Evolutionary conservation across 2,888 invertebrate species (phyloP).

Genomic region (Rhagium mordax): DNA sequence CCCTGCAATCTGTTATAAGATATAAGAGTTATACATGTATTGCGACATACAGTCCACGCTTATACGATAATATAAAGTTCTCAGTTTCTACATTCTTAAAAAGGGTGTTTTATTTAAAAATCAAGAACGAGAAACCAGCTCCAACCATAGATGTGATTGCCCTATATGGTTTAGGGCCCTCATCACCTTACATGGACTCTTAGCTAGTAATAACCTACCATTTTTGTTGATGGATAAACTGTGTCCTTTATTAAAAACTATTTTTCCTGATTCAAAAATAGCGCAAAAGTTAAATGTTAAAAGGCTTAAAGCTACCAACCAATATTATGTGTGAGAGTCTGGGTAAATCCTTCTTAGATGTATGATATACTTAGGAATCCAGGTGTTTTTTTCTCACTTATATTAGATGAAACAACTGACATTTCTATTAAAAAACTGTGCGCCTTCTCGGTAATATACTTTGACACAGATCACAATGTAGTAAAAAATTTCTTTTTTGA

Average conservation of each 20-base stretch:
- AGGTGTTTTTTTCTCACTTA: not conserved
- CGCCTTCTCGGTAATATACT: not conserved
- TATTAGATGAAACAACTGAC: slow-evolving; percentile 4
- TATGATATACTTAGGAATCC: not conserved
- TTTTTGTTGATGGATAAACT: not conserved
- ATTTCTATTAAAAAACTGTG: slow-evolving; percentile 8
- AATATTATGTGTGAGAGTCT: not conserved
- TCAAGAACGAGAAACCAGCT: too few relatives aligned
- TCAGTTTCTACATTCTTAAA: too few relatives aligned
- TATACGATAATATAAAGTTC: too few relatives aligned
- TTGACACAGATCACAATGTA: not conserved
- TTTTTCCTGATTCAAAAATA: slow-evolving; percentile 7
- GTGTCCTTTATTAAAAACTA: not conserved
- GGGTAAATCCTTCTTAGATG: not conserved
- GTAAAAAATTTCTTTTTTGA: not conserved
- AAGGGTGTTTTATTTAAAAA: too few relatives aligned
- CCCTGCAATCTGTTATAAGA: too few relatives aligned
- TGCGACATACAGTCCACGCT: too few relatives aligned
- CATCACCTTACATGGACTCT: not conserved
- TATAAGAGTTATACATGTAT: too few relatives aligned
- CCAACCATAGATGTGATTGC: too few relatives aligned
- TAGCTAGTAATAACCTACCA: not conserved
- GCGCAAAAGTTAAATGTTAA: not conserved
- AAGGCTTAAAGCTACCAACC: not conserved
- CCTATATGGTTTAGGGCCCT: too few relatives aligned